Percentiles rank a stretch among this genome's conserved stretches.
These are phyloP conservation scores for Trogon melanurus DNA, from an alignment of 2,113 vertebrate genomes.

Conservation along the genomic window DNA sequence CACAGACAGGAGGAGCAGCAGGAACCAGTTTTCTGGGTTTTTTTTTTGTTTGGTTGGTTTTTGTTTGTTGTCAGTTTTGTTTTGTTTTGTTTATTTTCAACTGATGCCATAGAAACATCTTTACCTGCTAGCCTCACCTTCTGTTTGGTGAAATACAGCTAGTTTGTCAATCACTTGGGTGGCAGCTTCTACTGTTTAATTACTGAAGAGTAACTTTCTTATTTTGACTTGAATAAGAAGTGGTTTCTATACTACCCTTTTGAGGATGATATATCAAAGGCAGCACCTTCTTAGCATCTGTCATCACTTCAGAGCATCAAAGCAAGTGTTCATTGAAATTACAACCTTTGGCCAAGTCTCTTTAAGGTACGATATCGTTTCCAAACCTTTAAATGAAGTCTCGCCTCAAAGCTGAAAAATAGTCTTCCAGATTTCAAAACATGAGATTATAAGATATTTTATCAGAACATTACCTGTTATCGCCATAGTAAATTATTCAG, in stretches of 20 bases:
- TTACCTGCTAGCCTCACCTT: neutral
- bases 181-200: neutral
- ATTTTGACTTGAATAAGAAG: neutral
- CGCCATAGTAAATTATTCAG: neutral
- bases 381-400: neutral
- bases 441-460: neutral
- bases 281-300: neutral
- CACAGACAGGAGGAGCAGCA: fast-evolving
- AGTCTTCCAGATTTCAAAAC: neutral
- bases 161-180: neutral
- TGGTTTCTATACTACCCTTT: neutral
- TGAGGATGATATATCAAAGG: neutral
- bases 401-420: neutral
- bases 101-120: neutral
- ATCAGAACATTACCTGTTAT: neutral
- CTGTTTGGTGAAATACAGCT: neutral
- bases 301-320: neutral
- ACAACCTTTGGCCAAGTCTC: fast-evolving
- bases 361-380: neutral
- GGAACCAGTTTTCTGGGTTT: neutral
- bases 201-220: neutral
- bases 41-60: neutral
- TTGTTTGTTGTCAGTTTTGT: neutral
- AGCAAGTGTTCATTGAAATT: neutral
- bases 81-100: neutral